Conservation (phyloP, 2,113 vertebrate genomes). For the Acinonyx jubatus region DNA sequence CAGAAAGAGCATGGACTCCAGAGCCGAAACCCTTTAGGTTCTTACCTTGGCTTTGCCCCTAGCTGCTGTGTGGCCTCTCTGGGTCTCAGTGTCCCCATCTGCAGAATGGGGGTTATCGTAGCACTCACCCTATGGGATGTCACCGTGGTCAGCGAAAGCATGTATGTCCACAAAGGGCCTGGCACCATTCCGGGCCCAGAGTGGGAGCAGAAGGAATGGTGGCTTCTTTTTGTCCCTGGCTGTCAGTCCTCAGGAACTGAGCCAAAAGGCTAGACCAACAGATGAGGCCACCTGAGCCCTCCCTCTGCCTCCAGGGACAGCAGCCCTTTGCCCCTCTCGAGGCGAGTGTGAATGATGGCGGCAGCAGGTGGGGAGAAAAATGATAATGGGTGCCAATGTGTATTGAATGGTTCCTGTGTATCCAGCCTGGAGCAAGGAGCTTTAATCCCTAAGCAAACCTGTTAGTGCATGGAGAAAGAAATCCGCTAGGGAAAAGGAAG, state of each 20-base stretch:
- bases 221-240: background rate
- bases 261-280: background rate
- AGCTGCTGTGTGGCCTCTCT: background rate
- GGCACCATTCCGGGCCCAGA: background rate
- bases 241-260: background rate
- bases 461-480: background rate
- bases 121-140: background rate
- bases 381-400: background rate
- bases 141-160: background rate
- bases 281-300: background rate
- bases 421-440: background rate
- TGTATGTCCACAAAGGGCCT: background rate
- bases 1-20: background rate
- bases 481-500: background rate
- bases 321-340: background rate
- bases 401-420: background rate
- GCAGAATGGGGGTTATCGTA: background rate
- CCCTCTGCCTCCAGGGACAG: background rate
- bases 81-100: background rate
- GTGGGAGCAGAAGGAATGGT: background rate
- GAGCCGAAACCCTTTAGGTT: background rate
- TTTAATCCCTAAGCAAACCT: background rate
- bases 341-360: background rate
- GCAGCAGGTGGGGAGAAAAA: background rate
- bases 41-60: background rate